These are phyloP conservation scores for Denticeps clupeoides DNA, from an alignment of 2,797 vertebrate species.

Conservation along the genomic window DNA sequence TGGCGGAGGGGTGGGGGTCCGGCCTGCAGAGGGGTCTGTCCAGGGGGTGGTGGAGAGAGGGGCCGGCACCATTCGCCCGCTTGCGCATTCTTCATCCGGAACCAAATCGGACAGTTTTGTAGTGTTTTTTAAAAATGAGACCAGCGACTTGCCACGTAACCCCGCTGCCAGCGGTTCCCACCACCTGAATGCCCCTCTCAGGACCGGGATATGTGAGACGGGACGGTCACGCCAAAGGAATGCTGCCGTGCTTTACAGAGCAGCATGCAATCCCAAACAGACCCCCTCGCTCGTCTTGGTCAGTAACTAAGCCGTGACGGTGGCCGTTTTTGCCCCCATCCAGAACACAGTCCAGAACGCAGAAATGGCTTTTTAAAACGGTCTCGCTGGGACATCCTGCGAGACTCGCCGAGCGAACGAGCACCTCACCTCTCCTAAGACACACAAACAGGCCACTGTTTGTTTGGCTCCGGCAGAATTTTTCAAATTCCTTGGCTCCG, in stretches of 20 bases:
- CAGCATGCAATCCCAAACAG: no score
- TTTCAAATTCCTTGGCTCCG: not conserved
- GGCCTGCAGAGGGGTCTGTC: not conserved
- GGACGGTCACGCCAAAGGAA: not conserved
- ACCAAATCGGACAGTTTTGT: no score
- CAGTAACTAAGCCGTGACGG: not conserved
- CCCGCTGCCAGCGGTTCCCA: no score
- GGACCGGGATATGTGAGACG: slow-evolving; percentile 1
- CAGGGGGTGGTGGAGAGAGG: slow-evolving; percentile 37
- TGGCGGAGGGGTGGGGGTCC: no score
- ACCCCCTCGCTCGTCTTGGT: not conserved
- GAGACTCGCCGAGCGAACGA: not conserved
- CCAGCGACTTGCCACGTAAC: no score
- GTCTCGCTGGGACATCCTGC: no score
- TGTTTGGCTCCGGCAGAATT: not conserved
- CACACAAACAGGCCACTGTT: slow-evolving; percentile 1
- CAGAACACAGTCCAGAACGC: not conserved
- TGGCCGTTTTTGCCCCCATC: not conserved
- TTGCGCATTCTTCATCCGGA: no score
- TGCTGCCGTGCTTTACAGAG: not conserved
- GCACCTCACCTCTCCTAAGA: not conserved
- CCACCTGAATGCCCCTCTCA: no score
- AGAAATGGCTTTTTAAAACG: no score
- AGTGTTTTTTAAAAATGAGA: no score
- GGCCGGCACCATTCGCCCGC: not conserved